Evolutionary conservation across 2,797 vertebrate species (phyloP).

Genomic region (Poeciliopsis presidionis): DNA sequence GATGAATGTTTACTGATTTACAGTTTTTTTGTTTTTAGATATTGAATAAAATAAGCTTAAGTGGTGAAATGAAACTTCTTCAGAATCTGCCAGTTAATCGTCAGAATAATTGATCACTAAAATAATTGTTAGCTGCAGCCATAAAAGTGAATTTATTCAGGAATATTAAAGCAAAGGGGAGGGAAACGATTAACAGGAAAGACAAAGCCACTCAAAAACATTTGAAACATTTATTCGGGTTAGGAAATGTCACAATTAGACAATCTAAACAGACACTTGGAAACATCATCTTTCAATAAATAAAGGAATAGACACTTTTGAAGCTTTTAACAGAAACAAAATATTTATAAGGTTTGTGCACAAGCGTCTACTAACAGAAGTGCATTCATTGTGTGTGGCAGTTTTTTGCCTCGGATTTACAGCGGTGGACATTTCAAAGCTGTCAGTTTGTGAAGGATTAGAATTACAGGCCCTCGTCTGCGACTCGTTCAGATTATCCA

Average conservation of each 20-base stretch:
- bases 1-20: no score
- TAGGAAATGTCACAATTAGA: slow-evolving; percentile 41
- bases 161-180: neutral
- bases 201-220: neutral
- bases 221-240: slow-evolving; percentile 55
- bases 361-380: slow-evolving; percentile 65
- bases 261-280: slow-evolving; percentile 44
- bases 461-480: slow-evolving; percentile 32
- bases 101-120: no score
- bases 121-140: no score
- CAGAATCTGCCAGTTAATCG: no score
- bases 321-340: slow-evolving; percentile 50
- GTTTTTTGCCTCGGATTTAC: slow-evolving; percentile 6
- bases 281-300: slow-evolving; percentile 73
- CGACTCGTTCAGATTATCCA: slow-evolving; percentile 47
- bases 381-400: slow-evolving; percentile 51
- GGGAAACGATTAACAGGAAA: no score
- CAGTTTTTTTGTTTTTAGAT: no score
- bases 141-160: neutral
- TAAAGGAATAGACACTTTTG: slow-evolving; percentile 61
- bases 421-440: slow-evolving; percentile 25
- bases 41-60: no score
- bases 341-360: slow-evolving; percentile 37
- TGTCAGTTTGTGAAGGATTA: slow-evolving; percentile 26
- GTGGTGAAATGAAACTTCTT: neutral